These are phyloP conservation scores for Sylvilagus floridanus DNA, from an alignment of 2,797 vertebrate genomes.

Conservation along the genomic window DNA sequence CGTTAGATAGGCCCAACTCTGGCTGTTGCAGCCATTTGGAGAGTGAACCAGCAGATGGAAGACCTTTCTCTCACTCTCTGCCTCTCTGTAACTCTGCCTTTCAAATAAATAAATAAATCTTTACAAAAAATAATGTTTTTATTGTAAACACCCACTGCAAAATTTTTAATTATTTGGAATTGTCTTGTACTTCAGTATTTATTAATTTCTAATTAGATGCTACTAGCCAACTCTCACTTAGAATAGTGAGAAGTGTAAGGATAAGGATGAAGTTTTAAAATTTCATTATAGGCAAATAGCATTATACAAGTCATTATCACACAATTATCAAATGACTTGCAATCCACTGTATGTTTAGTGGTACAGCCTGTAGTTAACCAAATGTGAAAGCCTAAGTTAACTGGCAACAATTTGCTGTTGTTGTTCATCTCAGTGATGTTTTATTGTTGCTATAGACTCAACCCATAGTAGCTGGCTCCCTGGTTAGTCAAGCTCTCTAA, in stretches of 20 bases:
- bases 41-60: too few species aligned
- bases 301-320: not conserved
- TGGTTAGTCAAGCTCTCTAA: not conserved
- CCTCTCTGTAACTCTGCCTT: too few species aligned
- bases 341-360: not conserved
- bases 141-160: not conserved
- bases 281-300: too few species aligned
- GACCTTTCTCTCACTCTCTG: too few species aligned
- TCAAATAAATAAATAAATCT: too few species aligned
- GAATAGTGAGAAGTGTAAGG: not conserved
- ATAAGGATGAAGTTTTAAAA: not conserved
- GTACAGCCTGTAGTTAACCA: not conserved
- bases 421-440: not conserved
- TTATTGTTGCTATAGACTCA: not conserved
- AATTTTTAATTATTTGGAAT: conserved; percentile 27
- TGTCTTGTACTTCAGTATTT: conserved; percentile 30
- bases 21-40: too few species aligned
- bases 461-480: not conserved
- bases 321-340: not conserved
- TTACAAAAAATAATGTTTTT: too few species aligned
- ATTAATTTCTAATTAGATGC: not conserved
- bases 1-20: too few species aligned
- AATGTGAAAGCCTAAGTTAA: not conserved
- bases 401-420: not conserved
- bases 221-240: not conserved